phyloP scores from a whole-genome alignment of 2,113 vertebrate species.

The Beaufortia kweichowensis region DNA sequence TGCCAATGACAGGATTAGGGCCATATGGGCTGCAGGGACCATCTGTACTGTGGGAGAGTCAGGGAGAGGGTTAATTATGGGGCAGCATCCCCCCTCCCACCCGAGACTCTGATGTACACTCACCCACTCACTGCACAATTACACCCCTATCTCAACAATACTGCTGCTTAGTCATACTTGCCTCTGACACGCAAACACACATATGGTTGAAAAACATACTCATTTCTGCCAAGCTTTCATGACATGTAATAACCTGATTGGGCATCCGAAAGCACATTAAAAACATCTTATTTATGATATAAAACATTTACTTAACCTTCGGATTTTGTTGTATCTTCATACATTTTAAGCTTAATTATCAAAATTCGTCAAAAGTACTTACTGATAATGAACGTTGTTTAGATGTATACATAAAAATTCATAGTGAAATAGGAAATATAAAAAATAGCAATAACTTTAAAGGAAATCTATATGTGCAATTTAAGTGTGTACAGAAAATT shows the following conservation, averaged over 20 bases:
- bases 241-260: neutral
- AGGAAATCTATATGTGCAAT: no score
- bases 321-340: neutral
- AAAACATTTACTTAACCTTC: neutral
- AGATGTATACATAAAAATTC: no score
- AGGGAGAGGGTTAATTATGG: slow-evolving; percentile 83
- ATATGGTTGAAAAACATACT: slow-evolving; percentile 37
- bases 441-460: no score
- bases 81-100: slow-evolving; percentile 72
- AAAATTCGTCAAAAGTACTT: neutral
- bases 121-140: slow-evolving; percentile 64
- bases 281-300: slow-evolving; percentile 15
- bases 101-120: slow-evolving; percentile 71
- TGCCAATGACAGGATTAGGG: slow-evolving; percentile 82
- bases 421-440: no score
- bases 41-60: slow-evolving; percentile 79
- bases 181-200: slow-evolving; percentile 34
- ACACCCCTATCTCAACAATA: slow-evolving; percentile 58
- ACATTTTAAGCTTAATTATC: neutral
- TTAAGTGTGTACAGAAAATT: no score
- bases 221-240: slow-evolving; percentile 16
- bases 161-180: slow-evolving; percentile 55
- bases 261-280: neutral
- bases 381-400: no score
- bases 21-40: slow-evolving; percentile 81